Conservation (phyloP, 1,140 invertebrate genomes). For the Drosophila sp. region DNA sequence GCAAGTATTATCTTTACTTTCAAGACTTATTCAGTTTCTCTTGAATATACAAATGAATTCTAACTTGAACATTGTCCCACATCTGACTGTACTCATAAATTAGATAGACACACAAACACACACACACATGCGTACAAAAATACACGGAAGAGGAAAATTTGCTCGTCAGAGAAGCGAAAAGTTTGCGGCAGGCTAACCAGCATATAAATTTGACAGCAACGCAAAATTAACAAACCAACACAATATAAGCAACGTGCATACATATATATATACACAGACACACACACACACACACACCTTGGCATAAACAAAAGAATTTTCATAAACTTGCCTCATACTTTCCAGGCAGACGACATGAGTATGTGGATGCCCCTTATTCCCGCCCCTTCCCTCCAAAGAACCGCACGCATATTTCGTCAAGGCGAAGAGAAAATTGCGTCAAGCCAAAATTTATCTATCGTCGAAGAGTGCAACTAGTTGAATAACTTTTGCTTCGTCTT, state of each 20-base stretch:
- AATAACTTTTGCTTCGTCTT: constrained; percentile 13
- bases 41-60: constrained; percentile 5
- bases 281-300: constrained; percentile 36
- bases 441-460: constrained; percentile 67
- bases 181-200: constrained; percentile 65
- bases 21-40: neutral
- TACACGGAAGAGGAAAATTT: constrained; percentile 38
- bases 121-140: constrained; percentile 26
- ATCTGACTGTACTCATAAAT: constrained; percentile 68
- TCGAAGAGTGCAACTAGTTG: constrained; percentile 28
- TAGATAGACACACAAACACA: constrained; percentile 54
- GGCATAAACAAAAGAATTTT: constrained; percentile 71
- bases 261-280: constrained; percentile 1
- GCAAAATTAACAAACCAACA: constrained; percentile 78
- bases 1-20: neutral
- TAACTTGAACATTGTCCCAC: constrained; percentile 33
- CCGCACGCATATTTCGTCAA: constrained; percentile 76
- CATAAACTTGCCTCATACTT: constrained; percentile 74
- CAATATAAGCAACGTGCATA: constrained; percentile 48
- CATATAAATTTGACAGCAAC: constrained; percentile 76
- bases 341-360: constrained; percentile 25
- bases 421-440: constrained; percentile 52
- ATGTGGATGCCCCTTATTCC: constrained; percentile 18
- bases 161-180: constrained; percentile 51
- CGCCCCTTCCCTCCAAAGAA: constrained; percentile 28